Conservation (phyloP, 2,888 invertebrate species). For the Drosophila recens region DNA sequence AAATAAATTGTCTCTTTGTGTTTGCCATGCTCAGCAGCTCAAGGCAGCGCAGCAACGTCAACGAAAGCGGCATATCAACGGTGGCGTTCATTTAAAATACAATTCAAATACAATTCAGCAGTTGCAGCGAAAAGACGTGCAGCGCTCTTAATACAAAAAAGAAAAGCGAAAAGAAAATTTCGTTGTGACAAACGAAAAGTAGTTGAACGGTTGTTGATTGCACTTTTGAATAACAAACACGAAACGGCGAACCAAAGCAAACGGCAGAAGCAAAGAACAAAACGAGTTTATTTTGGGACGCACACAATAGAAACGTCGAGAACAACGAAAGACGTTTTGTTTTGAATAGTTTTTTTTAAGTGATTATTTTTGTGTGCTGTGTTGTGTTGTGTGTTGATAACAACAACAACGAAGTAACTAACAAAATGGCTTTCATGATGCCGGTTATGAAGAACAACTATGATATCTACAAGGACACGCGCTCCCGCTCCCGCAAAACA, state of each 20-base stretch:
- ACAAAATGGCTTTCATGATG: slow-evolving; percentile 96
- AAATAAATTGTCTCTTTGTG: slow-evolving; percentile 17
- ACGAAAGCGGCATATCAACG: slow-evolving; percentile 39
- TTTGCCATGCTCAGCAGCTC: slow-evolving; percentile 22
- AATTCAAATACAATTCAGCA: slow-evolving; percentile 52
- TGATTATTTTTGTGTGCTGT: slow-evolving; percentile 15
- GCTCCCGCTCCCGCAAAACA: slow-evolving; percentile 90
- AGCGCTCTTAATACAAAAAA: slow-evolving; percentile 16
- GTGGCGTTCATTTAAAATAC: slow-evolving; percentile 41
- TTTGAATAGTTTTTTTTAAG: slow-evolving; percentile 13
- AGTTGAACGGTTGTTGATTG: slow-evolving; percentile 32
- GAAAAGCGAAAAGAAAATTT: slow-evolving; percentile 11
- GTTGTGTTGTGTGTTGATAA: slow-evolving; percentile 13
- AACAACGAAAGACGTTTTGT: slow-evolving; percentile 21
- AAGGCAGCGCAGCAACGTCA: slow-evolving; percentile 17
- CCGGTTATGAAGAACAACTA: slow-evolving; percentile 97
- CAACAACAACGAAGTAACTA: slow-evolving; percentile 6
- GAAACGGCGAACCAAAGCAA: background rate
- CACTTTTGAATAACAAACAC: slow-evolving; percentile 21
- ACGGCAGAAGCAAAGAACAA: slow-evolving; percentile 10
- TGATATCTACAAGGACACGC: slow-evolving; percentile 94
- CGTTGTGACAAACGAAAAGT: slow-evolving; percentile 25
- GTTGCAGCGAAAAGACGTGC: slow-evolving; percentile 46
- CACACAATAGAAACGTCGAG: slow-evolving; percentile 27
- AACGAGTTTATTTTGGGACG: background rate